Conservation (phyloP, 2,113 vertebrate genomes). For the Scopus umbretta region DNA sequence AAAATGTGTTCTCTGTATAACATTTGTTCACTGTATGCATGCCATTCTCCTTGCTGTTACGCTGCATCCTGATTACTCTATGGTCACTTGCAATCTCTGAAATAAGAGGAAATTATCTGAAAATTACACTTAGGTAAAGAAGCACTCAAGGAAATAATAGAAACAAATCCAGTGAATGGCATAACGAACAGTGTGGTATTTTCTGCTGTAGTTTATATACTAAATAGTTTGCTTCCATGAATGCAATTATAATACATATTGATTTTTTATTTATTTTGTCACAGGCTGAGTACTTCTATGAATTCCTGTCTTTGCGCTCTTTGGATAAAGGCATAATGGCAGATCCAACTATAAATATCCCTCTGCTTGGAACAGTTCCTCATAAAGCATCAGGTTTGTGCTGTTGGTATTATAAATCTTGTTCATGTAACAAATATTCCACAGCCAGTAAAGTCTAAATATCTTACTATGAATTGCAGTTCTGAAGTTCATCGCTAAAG, state of each 20-base stretch:
- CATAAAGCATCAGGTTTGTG: slow-evolving; percentile 86
- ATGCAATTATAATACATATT: not conserved
- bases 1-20: not conserved
- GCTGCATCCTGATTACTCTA: not conserved
- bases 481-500: not conserved
- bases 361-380: slow-evolving; percentile 82
- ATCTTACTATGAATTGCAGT: not conserved
- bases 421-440: not conserved
- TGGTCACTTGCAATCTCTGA: not conserved
- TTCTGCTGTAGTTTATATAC: not conserved
- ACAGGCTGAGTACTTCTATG: slow-evolving; percentile 88
- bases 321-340: slow-evolving; percentile 91
- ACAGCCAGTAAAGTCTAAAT: not conserved
- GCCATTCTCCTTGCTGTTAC: not conserved
- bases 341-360: slow-evolving; percentile 85
- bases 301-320: slow-evolving; percentile 86
- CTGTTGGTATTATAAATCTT: not conserved
- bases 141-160: not conserved
- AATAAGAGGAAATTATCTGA: not conserved
- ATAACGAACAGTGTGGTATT: not conserved
- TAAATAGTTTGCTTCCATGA: not conserved
- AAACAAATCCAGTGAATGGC: not conserved
- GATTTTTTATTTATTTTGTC: slow-evolving; percentile 52
- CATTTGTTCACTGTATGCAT: not conserved
- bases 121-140: not conserved